These are phyloP conservation scores for Hypomecis atomaria DNA, from an alignment of 2,888 invertebrate genomes.

Conservation along the genomic window DNA sequence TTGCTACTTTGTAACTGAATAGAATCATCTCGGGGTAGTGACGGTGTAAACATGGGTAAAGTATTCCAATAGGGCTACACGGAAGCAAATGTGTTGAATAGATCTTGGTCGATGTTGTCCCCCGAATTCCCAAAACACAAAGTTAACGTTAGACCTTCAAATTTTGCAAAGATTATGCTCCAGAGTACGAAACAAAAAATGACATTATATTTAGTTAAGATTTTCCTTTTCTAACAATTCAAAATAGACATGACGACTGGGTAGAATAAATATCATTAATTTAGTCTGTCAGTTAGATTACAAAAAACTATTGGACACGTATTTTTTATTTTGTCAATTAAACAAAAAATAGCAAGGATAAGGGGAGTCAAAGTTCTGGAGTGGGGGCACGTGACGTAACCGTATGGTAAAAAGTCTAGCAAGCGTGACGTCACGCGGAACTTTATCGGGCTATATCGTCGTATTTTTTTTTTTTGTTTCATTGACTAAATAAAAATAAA, in stretches of 20 bases:
- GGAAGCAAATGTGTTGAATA: constrained; percentile 36
- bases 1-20: constrained; percentile 7
- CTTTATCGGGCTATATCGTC: not conserved
- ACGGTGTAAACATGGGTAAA: constrained; percentile 24
- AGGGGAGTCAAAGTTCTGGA: no score
- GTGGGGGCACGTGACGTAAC: no score
- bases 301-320: no score
- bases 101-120: constrained; percentile 41
- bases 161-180: constrained; percentile 65
- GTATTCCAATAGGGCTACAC: constrained; percentile 21
- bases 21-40: constrained; percentile 16
- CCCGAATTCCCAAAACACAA: constrained; percentile 51
- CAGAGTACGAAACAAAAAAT: not conserved
- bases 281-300: no score
- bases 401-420: no score
- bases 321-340: no score
- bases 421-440: no score
- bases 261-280: not conserved
- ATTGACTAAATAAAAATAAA: no score
- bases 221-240: no score
- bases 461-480: no score
- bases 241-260: no score
- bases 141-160: constrained; percentile 56
- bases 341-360: no score
- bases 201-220: not conserved